Percentiles rank a stretch among this genome's conserved stretches.
These are phyloP conservation scores for Ceyx melanurus DNA, from an alignment of 2,113 vertebrate genomes.

Conservation along the genomic window DNA sequence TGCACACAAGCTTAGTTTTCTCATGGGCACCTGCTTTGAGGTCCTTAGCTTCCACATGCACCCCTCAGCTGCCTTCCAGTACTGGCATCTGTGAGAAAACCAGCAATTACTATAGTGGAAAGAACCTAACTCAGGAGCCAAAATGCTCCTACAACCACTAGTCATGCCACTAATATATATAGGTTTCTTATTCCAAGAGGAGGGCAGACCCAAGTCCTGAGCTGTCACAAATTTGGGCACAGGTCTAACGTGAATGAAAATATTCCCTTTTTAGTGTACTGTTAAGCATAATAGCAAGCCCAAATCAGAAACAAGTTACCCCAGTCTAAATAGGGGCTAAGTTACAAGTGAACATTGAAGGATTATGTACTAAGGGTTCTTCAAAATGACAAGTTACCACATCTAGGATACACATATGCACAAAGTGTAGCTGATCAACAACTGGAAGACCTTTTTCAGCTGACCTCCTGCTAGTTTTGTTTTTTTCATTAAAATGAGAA, in stretches of 20 bases:
- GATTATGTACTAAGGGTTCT: neutral
- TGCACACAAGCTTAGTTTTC: rapidly evolving
- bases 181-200: neutral
- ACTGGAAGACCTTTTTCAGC: neutral
- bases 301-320: neutral
- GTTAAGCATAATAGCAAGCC: neutral
- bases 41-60: neutral
- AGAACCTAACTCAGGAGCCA: neutral
- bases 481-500: neutral
- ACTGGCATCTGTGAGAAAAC: neutral
- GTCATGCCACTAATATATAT: neutral
- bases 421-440: neutral
- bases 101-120: neutral
- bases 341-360: neutral
- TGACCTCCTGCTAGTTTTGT: neutral
- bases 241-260: neutral
- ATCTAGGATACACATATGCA: neutral
- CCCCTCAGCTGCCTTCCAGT: neutral
- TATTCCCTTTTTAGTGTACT: neutral
- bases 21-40: neutral
- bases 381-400: neutral
- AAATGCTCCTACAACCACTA: neutral
- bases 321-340: neutral
- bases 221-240: neutral
- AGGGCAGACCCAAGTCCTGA: neutral